Evolutionary conservation across 2,888 invertebrate species (phyloP).

Genomic region (Lithophane semibrunnea): DNA sequence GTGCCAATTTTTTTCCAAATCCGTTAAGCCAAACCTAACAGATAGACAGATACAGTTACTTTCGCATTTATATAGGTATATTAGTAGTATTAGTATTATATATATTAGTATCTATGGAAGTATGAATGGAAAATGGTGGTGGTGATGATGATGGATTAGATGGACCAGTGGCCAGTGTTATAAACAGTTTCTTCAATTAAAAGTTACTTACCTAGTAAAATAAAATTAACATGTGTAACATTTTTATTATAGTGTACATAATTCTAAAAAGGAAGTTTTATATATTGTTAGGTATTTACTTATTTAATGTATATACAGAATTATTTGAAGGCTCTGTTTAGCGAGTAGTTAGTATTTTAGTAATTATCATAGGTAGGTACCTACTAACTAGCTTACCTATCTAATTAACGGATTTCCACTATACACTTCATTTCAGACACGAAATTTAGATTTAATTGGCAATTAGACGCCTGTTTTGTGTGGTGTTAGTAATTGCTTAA

Average conservation of each 20-base stretch:
- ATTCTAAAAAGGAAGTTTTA: not conserved
- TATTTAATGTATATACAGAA: not conserved
- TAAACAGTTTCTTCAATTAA: not conserved
- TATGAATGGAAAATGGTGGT: too few relatives aligned
- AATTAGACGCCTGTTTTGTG: slow-evolving; percentile 31
- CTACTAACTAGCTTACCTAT: slow-evolving; percentile 6
- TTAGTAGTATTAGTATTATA: too few relatives aligned
- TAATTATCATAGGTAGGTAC: slow-evolving; percentile 23
- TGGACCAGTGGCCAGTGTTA: not conserved
- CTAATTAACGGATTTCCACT: slow-evolving; percentile 55
- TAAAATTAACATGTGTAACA: too few relatives aligned
- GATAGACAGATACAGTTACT: not conserved
- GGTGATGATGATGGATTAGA: too few relatives aligned
- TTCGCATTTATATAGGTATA: not conserved
- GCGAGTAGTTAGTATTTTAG: not conserved
- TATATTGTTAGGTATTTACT: not conserved
- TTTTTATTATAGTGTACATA: too few relatives aligned
- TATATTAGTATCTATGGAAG: not conserved
- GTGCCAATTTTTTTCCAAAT: not conserved
- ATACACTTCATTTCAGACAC: slow-evolving; percentile 48
- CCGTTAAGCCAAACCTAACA: not conserved
- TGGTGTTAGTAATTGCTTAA: slow-evolving; percentile 7
- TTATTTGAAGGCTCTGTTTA: slow-evolving; percentile 22
- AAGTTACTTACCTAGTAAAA: too few relatives aligned
- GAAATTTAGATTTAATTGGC: slow-evolving; percentile 46